Base-by-base conservation (phyloP, 2,113 vertebrate species). In the Bambusicola thoracicus region DNA sequence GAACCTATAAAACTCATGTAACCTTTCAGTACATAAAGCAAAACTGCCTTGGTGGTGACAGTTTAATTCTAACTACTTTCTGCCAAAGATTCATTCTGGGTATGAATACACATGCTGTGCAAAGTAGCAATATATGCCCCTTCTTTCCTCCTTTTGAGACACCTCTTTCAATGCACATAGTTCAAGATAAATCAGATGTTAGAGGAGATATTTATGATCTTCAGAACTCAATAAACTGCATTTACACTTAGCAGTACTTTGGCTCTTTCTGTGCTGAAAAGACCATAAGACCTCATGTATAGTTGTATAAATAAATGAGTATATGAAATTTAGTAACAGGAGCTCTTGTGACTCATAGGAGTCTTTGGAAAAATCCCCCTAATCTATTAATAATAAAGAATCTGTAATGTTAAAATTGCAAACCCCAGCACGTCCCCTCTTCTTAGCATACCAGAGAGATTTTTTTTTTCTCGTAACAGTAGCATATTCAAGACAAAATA, bases 361-460 rank as follows among this genome's bases (percentile, higher is more conserved):
- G 94, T 81, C 79, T 91, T 96, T 95, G 79, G 81, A 79, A 90
- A 95, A 97, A 96, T 95, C 93, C 94, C 68, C 22, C 92, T 94
- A 92, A 96, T 94, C 93, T 82, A 95, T 92, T 90, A 94, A 95
- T 92, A 95, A 97, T 95, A 96, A 97, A 97, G 93, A 94, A 95
- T 88, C 91, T 92, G 92, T 83, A 96, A 95, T 89, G 83, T 83
- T 82, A 79, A 97, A 96, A 94, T 92, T 96, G 76, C 93, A 96
- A 93, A 95, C 75, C 34, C 96, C 97, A 95, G 94, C 92, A 75
- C 0, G 56, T 94, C 93, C 90, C 55, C 20, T 95, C 89, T 94
- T 95, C 94, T 89, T 85, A 94, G 94, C 91, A 94, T 92, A 89
- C 90, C 46, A 65, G 41, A 89, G 91, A 88, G 81, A 84, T 14